phyloP scores from a whole-genome alignment of 2,888 invertebrate genomes.

The Junonia oenone region DNA sequence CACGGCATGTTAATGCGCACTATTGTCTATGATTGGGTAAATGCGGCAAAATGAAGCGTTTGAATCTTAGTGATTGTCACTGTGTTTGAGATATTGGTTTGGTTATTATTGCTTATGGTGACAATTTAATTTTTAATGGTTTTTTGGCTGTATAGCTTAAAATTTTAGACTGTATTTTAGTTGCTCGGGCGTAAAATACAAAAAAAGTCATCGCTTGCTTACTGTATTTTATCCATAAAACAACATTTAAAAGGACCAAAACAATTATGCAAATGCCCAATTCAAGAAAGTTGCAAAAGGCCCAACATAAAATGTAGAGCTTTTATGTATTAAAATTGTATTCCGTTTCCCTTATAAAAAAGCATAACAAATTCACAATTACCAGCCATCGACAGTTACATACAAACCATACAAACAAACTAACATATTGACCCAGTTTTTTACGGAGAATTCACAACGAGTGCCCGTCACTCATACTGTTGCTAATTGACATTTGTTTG shows the following conservation, averaged over 20 bases:
- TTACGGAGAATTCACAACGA: constrained; percentile 5
- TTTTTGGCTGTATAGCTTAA: too few species aligned
- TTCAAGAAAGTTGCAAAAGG: too few species aligned
- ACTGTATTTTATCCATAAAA: too few species aligned
- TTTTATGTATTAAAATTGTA: too few species aligned
- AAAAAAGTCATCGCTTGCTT: too few species aligned
- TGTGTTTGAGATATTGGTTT: not conserved
- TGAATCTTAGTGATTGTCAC: not conserved
- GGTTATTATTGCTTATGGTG: not conserved
- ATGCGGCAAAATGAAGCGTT: not conserved
- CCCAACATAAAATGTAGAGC: too few species aligned
- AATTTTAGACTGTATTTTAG: too few species aligned
- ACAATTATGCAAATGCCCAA: too few species aligned
- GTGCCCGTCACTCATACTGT: constrained; percentile 15
- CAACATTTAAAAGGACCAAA: too few species aligned
- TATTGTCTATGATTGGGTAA: not conserved
- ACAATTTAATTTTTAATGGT: not conserved
- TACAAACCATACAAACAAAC: constrained; percentile 1
- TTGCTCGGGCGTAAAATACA: too few species aligned
- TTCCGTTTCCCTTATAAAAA: not conserved
- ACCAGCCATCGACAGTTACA: constrained; percentile 5
- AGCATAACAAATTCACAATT: not conserved
- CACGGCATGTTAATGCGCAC: not conserved
- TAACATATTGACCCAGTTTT: constrained; percentile 14
- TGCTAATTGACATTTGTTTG: constrained; percentile 26